Base-by-base conservation (phyloP, 1,140 invertebrate species). In the Archegozetes longisetosus region DNA sequence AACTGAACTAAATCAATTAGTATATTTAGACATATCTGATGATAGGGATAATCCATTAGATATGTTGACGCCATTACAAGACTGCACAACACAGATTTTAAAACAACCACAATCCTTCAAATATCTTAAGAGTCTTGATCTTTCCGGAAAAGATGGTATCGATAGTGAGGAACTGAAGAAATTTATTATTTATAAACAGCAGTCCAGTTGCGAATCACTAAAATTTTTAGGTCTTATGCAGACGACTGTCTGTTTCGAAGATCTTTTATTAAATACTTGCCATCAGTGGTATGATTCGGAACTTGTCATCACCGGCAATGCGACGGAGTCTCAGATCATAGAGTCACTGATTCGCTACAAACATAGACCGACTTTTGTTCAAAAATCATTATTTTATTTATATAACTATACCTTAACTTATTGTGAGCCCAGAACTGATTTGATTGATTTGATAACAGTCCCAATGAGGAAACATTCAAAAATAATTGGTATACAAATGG, bases 401-500 rank as follows among this genome's bases (percentile, higher is more conserved):
- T 55, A 55, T 23, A 17, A 6, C 20, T 29, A 20, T 47, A 20
- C 20, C 13, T 47, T 47, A 9, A 13, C 23, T 13, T 17, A n/a
- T 48, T 22, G 9, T 2, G 17, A 14, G 22, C 22, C 17, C 22
- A 14, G 46, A 48, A n/a, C 46, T 2, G 17, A 14, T n/a, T 12
- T 48, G 2, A 12, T 48, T 22, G 9, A n/a, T n/a, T 48, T 48
- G 46, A 48, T 48, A n/a, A 12, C 22, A n/a, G 46, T n/a, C 22
- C 2, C 76, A 26, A 85, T 87, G 84, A 77, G 77, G 67, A 71
- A 73, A 24, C 81, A 86, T 72, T 77, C 78, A 3, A 76, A 77
- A 53, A 75, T 80, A 56, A 77, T 83, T 60, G 77, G 78, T 25
- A 80, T 87, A 47, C 85, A 87, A 73, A 83, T 86, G 78, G 84